A percentile compares a stretch with the other conserved stretches of the same genome.
Evolutionary conservation across 2,113 vertebrate genomes (phyloP).

Genomic region (Neogobius melanostomus): DNA sequence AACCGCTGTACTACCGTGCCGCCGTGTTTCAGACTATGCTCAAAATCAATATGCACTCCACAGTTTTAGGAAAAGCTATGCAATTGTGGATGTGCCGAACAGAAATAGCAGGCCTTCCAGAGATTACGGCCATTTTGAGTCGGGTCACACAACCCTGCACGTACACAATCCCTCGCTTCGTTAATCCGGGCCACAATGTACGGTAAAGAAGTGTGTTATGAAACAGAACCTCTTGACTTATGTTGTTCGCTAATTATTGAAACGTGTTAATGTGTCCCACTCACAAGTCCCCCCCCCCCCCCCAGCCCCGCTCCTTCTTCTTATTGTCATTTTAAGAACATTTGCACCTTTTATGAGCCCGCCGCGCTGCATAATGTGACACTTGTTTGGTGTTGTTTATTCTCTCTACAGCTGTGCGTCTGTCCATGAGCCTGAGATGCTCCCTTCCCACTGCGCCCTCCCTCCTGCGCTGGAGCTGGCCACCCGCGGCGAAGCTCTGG

Average conservation of each 20-base stretch:
- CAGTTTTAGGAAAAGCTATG: not conserved
- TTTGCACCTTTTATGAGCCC: conserved; percentile 30
- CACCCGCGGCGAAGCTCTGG: conserved; percentile 47
- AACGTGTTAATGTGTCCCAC: not conserved
- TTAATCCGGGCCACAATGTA: no score
- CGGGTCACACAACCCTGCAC: no score
- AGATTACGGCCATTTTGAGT: not conserved
- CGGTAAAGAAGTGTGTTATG: no score
- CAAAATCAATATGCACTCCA: not conserved
- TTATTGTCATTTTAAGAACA: conserved; percentile 18
- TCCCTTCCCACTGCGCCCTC: conserved; percentile 46
- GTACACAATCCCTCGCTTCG: no score
- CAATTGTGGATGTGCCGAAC: not conserved
- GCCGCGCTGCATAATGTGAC: conserved; percentile 11
- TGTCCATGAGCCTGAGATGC: conserved; percentile 61
- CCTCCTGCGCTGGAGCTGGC: conserved; percentile 43
- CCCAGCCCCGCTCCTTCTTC: not conserved
- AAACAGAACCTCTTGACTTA: not conserved
- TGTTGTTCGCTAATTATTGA: not conserved
- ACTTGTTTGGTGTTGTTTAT: conserved; percentile 43
- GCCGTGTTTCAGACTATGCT: not conserved
- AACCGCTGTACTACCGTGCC: no score
- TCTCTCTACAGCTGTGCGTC: conserved; percentile 58
- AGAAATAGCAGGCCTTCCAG: not conserved
- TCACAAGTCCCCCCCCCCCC: not conserved